These are phyloP conservation scores for Chaenocephalus aceratus DNA, from an alignment of 2,113 vertebrate species.

Conservation along the genomic window DNA sequence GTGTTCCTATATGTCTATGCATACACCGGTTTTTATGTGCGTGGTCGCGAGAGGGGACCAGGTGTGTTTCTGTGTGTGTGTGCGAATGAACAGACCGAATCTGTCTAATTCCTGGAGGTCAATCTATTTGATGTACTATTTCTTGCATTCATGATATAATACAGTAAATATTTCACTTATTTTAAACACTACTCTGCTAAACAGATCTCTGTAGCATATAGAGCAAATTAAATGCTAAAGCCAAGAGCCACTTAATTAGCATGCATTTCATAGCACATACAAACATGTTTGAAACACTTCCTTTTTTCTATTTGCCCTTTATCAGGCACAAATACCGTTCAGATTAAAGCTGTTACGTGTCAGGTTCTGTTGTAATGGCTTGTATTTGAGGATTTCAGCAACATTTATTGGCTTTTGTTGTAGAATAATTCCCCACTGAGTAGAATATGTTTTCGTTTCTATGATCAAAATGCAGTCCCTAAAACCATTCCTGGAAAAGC, in stretches of 20 bases:
- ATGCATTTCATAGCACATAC: too few species aligned
- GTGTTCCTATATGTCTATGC: slow-evolving; percentile 29
- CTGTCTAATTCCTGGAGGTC: slow-evolving; percentile 39
- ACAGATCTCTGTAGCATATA: background rate
- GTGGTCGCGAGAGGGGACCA: background rate
- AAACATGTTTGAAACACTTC: too few species aligned
- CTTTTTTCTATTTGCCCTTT: too few species aligned
- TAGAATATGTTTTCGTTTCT: background rate
- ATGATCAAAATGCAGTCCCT: slow-evolving; percentile 3
- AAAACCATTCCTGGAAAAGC: slow-evolving; percentile 22
- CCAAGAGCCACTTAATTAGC: too few species aligned
- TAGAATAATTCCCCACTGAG: background rate
- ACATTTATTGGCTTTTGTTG: background rate
- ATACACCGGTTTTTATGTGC: slow-evolving; percentile 18
- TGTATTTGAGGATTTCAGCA: too few species aligned
- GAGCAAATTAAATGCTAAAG: background rate
- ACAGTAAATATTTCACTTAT: slow-evolving; percentile 6
- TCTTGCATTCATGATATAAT: slow-evolving; percentile 10
- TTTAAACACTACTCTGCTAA: background rate
- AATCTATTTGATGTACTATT: slow-evolving; percentile 19
- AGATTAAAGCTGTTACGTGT: too few species aligned
- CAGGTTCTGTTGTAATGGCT: too few species aligned
- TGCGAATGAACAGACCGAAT: slow-evolving; percentile 42
- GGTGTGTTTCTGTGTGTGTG: background rate
- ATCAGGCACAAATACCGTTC: too few species aligned